These are phyloP conservation scores for Zygothrica quintamaculata DNA, from an alignment of 2,888 invertebrate species.

Conservation along the genomic window DNA sequence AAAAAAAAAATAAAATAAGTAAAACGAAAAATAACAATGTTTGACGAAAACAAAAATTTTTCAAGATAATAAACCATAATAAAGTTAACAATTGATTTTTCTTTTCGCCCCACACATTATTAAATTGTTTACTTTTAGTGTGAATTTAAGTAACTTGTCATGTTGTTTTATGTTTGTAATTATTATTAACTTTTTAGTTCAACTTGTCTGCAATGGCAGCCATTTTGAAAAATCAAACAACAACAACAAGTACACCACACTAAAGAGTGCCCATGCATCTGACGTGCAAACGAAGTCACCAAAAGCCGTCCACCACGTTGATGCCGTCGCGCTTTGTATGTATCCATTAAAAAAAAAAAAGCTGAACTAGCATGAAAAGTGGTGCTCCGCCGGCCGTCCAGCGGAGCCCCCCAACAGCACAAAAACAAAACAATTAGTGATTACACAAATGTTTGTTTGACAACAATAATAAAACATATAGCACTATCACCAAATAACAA, in stretches of 20 bases:
- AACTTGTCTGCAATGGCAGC: conserved; percentile 51
- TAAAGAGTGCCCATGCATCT: conserved; percentile 59
- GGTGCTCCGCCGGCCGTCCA: conserved; percentile 67
- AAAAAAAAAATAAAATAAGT: neutral
- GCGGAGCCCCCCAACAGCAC: conserved; percentile 39
- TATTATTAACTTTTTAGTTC: conserved; percentile 50
- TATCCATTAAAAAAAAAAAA: conserved; percentile 46
- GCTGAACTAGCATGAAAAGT: conserved; percentile 48
- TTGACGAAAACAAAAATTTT: conserved; percentile 19
- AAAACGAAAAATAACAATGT: conserved; percentile 47
- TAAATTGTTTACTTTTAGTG: neutral
- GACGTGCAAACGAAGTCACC: conserved; percentile 70
- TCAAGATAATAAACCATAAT: conserved; percentile 12
- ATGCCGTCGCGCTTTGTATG: conserved; percentile 53
- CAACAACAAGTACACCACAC: conserved; percentile 62
- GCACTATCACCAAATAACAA: conserved; percentile 37
- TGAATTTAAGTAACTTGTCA: neutral
- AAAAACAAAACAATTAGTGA: conserved; percentile 15
- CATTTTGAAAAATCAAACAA: conserved; percentile 52
- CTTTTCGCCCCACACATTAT: neutral
- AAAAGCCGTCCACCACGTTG: conserved; percentile 37
- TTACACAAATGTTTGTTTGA: conserved; percentile 15
- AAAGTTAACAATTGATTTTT: conserved; percentile 11
- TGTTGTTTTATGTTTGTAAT: conserved; percentile 12
- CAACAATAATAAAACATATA: neutral